A percentile compares a stretch with the other conserved stretches of the same genome.
Conservation (phyloP, 2,888 invertebrate species). For the Habrosyne pyritoides region DNA sequence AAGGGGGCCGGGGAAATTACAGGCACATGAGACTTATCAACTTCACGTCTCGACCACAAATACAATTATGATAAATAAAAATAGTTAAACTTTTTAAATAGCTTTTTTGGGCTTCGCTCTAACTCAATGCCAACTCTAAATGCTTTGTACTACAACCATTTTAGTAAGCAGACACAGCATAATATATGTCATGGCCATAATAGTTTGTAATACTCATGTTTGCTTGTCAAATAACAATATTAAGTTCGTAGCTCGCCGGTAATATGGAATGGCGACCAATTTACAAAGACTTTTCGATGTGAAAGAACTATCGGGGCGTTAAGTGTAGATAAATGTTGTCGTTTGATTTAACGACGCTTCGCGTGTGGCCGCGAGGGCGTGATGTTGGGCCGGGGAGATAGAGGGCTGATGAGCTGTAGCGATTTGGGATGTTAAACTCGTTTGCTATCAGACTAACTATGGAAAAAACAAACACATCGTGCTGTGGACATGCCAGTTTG, state of each 20-base stretch:
- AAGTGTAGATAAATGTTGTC: slow-evolving; percentile 65
- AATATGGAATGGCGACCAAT: slow-evolving; percentile 25
- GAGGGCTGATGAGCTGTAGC: slow-evolving; percentile 19
- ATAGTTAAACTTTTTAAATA: too few species aligned
- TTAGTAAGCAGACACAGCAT: slow-evolving; percentile 2
- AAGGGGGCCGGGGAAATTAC: too few species aligned
- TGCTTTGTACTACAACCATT: not conserved
- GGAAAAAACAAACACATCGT: too few species aligned
- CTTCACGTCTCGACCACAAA: too few species aligned
- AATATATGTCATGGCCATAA: slow-evolving; percentile 15
- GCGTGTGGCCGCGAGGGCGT: slow-evolving; percentile 58
- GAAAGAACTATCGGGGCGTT: slow-evolving; percentile 34
- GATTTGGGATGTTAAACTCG: not conserved
- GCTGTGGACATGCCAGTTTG: too few species aligned
- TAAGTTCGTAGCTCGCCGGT: slow-evolving; percentile 30
- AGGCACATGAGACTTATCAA: too few species aligned
- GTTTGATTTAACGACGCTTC: slow-evolving; percentile 62
- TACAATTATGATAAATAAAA: too few species aligned
- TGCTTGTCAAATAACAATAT: slow-evolving; percentile 36
- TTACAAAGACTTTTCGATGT: slow-evolving; percentile 30
- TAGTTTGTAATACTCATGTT: slow-evolving; percentile 33
- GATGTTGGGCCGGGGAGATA: slow-evolving; percentile 25
- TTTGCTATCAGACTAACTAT: too few species aligned
- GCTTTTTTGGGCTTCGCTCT: too few species aligned
- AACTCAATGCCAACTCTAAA: not conserved